These are phyloP conservation scores for Gadopsis marmoratus DNA, from an alignment of 2,797 vertebrate genomes.

Conservation along the genomic window DNA sequence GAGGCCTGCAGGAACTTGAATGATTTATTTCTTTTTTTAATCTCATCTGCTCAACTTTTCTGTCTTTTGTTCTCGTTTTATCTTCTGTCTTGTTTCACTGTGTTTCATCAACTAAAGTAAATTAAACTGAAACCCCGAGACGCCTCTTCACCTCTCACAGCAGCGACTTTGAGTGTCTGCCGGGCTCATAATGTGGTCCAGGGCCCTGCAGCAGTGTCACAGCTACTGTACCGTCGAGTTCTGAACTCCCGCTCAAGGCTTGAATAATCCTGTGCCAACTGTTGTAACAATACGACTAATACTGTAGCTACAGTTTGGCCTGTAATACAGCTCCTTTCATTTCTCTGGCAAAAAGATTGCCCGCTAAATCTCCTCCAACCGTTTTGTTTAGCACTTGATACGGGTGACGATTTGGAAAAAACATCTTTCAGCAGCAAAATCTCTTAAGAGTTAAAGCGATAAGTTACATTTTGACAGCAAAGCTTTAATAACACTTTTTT, in stretches of 20 bases:
- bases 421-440: background rate
- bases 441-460: background rate
- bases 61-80: slow-evolving; percentile 50
- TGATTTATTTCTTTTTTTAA: too few species aligned
- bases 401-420: background rate
- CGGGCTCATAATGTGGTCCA: slow-evolving; percentile 38
- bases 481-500: too few species aligned
- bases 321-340: background rate
- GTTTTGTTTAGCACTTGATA: background rate
- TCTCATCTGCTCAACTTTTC: slow-evolving; percentile 16
- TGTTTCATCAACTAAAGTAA: slow-evolving; percentile 67
- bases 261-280: slow-evolving; percentile 2
- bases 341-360: background rate
- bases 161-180: slow-evolving; percentile 16
- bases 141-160: slow-evolving; percentile 29
- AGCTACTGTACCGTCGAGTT: slow-evolving; percentile 19
- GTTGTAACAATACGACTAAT: slow-evolving; percentile 8
- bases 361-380: background rate
- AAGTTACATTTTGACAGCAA: background rate
- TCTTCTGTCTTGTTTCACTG: slow-evolving; percentile 46
- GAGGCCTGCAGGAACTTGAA: slow-evolving; percentile 45
- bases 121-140: slow-evolving; percentile 49
- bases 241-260: slow-evolving; percentile 2
- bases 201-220: slow-evolving; percentile 42
- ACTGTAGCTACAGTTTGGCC: background rate